Evolutionary conservation across 2,113 vertebrate species (phyloP), one percentile per base, ranked within the genome.

Genomic region (Synchiropus splendidus): DNA sequence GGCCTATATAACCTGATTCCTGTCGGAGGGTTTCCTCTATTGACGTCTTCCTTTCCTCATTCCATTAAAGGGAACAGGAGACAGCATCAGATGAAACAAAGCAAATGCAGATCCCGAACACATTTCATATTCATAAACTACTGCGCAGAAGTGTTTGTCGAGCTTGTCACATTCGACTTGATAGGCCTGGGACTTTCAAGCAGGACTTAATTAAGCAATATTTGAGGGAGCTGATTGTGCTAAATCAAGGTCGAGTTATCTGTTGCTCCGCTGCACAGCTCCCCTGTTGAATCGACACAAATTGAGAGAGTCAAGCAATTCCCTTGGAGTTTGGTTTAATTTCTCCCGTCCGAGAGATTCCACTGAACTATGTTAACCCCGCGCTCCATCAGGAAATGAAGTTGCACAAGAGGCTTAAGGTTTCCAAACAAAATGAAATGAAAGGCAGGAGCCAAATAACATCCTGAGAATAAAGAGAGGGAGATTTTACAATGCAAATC

Each of bases 271-370:
- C 48, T 37, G 51, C 56, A 49, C 15, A 0, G 36, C 17, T 64
- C 70, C 72, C 75, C 48, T 10, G 58, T 58, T 3, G 40, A 40
- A 27, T 36, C 0, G 14, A n/a, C 39, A 42, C 62, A 74, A 70
- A 75, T 70, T 55, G 51, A 66, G 57, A 59, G 62, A 64, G 48
- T n/a, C n/a, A 17, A 62, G 38, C 48, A 45, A 74, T 72, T 61
- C 70, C 67, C 61, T 31, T 15, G 63, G 72, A 74, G 55, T 68
- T 61, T 37, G 54, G 13, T 70, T 69, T 77, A 67, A 75, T 80
- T 75, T 70, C 54, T 57, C 46, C 43, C 39, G 54, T 12, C 16
- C 8, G 39, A 59, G 44, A 39, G 56, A 55, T 67, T 62, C 51
- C 41, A 45, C 36, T 71, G 65, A 72, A 68, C 55, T 64, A 11